Evolutionary conservation across 2,888 invertebrate species (phyloP).

Genomic region (Zaprionus obscuricornis): DNA sequence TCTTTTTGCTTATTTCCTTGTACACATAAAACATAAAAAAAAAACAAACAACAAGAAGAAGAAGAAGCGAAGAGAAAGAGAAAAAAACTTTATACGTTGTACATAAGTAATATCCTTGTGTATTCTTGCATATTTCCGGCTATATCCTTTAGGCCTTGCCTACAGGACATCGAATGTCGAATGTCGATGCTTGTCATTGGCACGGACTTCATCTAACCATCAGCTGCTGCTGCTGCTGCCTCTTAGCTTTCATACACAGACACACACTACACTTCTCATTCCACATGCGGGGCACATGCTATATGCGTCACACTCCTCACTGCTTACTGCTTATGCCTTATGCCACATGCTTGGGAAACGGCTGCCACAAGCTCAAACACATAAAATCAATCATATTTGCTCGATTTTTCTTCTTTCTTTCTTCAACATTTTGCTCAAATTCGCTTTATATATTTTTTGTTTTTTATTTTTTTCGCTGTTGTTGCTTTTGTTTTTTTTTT

Average conservation of each 20-base stretch:
- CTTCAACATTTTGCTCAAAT: no score
- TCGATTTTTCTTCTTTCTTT: slow-evolving; percentile 21
- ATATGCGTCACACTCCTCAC: no score
- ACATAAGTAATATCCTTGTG: slow-evolving; percentile 65
- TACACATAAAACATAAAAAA: no score
- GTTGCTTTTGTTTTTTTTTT: not conserved
- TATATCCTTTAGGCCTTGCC: slow-evolving; percentile 39
- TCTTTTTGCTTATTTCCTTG: slow-evolving; percentile 56
- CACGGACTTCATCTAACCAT: slow-evolving; percentile 25
- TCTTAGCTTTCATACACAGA: no score
- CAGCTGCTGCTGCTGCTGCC: slow-evolving; percentile 37
- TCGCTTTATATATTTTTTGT: slow-evolving; percentile 30
- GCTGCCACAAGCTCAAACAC: slow-evolving; percentile 50
- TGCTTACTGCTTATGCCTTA: no score
- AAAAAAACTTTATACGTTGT: slow-evolving; percentile 35
- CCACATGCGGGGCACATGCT: no score
- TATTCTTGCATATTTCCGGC: slow-evolving; percentile 65
- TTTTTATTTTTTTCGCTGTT: no score
- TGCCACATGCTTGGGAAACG: slow-evolving; percentile 17
- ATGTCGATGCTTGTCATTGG: slow-evolving; percentile 41
- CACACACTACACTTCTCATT: no score
- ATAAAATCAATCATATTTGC: slow-evolving; percentile 79
- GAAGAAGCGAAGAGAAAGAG: no score
- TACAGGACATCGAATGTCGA: slow-evolving; percentile 19
- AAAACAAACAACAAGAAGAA: no score